phyloP scores from a whole-genome alignment of 2,797 vertebrate genomes.

The Chloroceryle amazona region DNA sequence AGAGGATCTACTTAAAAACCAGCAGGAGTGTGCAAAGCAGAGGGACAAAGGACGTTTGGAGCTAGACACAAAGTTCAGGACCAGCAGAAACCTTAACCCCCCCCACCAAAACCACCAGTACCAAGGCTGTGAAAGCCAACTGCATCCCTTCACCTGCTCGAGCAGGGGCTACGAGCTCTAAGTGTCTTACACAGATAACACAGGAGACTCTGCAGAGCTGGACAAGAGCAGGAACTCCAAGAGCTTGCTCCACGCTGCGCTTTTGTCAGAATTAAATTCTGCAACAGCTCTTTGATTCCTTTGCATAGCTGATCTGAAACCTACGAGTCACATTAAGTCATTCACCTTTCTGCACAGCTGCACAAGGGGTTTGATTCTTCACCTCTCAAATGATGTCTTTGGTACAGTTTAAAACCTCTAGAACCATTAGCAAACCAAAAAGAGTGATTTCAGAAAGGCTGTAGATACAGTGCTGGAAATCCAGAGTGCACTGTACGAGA shows the following conservation, averaged over 20 bases:
- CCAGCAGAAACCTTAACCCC: neutral
- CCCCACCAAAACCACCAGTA: rapidly evolving
- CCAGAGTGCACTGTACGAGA: neutral
- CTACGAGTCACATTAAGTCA: neutral
- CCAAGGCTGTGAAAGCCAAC: neutral
- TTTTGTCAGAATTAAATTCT: neutral
- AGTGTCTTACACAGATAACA: neutral
- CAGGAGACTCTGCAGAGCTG: neutral
- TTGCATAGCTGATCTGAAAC: neutral
- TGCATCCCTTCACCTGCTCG: neutral
- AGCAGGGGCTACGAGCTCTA: neutral
- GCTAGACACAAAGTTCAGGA: neutral
- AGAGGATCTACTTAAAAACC: neutral
- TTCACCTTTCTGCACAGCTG: neutral
- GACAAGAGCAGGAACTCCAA: neutral
- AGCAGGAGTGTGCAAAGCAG: slow-evolving; percentile 31
- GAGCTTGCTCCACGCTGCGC: neutral
- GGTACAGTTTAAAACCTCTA: neutral
- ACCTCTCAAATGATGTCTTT: rapidly evolving
- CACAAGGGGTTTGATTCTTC: neutral
- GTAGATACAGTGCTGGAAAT: neutral
- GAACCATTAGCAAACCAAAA: neutral
- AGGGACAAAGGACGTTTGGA: neutral
- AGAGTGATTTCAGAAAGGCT: neutral
- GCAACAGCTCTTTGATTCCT: neutral